A percentile compares a stretch with the other conserved stretches of the same genome.
phyloP scores from a whole-genome alignment of 2,113 vertebrate species.

The Chitala chitala region DNA sequence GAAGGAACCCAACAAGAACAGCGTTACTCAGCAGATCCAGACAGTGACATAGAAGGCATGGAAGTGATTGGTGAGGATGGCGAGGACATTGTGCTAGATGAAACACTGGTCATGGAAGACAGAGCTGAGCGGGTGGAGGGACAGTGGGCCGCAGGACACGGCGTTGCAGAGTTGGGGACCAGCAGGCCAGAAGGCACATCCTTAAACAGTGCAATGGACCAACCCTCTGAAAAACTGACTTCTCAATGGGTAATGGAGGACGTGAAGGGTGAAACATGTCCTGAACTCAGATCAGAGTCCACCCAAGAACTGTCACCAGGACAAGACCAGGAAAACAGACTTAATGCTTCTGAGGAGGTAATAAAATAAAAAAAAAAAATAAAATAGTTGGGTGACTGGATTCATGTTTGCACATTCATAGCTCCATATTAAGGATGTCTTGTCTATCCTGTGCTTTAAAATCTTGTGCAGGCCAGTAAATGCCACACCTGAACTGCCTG shows the following conservation, averaged over 20 bases:
- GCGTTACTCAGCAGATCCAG: background rate
- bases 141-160: background rate
- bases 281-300: background rate
- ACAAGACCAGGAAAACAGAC: background rate
- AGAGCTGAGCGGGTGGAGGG: background rate
- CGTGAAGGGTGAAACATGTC: too few relatives aligned
- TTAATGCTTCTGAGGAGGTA: slow-evolving; percentile 17
- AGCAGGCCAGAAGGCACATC: background rate
- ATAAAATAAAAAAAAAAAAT: too few relatives aligned
- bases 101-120: slow-evolving; percentile 15
- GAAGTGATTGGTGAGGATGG: slow-evolving; percentile 53
- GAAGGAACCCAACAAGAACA: background rate
- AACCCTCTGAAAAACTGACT: background rate
- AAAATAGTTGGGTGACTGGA: too few relatives aligned
- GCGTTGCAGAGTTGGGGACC: background rate
- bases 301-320: background rate
- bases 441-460: too few relatives aligned
- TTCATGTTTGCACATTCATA: too few relatives aligned
- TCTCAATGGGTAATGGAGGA: background rate
- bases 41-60: slow-evolving; percentile 56
- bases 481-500: too few relatives aligned
- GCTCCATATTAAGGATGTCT: too few relatives aligned
- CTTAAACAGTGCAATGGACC: background rate
- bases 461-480: too few relatives aligned
- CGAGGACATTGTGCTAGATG: slow-evolving; percentile 22